Base-by-base conservation (phyloP, 2,888 invertebrate species). In the Drosophila tanythrix region DNA sequence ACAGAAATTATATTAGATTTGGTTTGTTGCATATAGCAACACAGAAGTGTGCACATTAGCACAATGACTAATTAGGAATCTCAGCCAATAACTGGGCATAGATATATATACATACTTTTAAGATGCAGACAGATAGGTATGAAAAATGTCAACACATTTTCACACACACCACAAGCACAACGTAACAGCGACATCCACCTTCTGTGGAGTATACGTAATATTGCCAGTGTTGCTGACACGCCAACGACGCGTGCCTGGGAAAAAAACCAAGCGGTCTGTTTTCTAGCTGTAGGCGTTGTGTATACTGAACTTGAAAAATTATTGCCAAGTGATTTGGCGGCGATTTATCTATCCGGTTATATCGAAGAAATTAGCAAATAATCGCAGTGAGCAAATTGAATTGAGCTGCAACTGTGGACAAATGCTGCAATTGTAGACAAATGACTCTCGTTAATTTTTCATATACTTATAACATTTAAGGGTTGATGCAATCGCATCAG, bases 41-140 rank as follows among this genome's bases (percentile, higher is more conserved):
- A 48, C 57, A 57, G 61, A n/a, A 64, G 62, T 81, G 70, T 71
- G 81, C 81, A 78, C 84, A 83, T 77, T 81, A 73, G 81, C 81
- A 78, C 81, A 83, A 80, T 81, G 81, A 59, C 60, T 68, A 87
- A 78, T 87, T 81, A 71, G 68, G 77, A 68, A 70, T 57, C 67
- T 35, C 46, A 25, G 15, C n/a, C 67, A 76, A 66, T 66, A 77
- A 53, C 62, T 56, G 59, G 35, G 36, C 33, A 59, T 13, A 46
- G 36, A 50, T 25, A 25, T 25, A 38, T 15, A 10, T 11, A 29
- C 21, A 36, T 25, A 46, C 18, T 74, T 53, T 59, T 18, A 1
- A 61, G 66, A 38, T 75, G 48, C 52, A 70, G 58, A 68, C 55
- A 52, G 38, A 59, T 64, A 74, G 55, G 76, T 80, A 62, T 80